Conservation (phyloP, 2,113 vertebrate species). For the rat (Rattus norvegicus) region GRCr8 NC_086029.1:49007001-49007500, state of each 20-base stretch:
- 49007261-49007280: background rate
- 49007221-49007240: fast-evolving
- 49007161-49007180: background rate
- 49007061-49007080: too few species aligned
- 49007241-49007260: background rate
- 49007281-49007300: background rate
- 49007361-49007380: too few species aligned
- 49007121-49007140: background rate
- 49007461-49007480: background rate
- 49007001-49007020: fast-evolving
- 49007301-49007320: background rate
- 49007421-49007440: background rate
- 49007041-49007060: background rate
- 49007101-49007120: too few species aligned
- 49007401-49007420: background rate
- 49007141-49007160: background rate
- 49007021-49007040: background rate
- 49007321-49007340: background rate
- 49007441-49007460: background rate
- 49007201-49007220: background rate
- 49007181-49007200: background rate
- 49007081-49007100: too few species aligned
- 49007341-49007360: background rate
- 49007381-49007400: too few species aligned
- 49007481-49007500: background rate